Percentiles rank a stretch among this genome's conserved stretches.
Conservation (phyloP, 35 echinoderm and acorn worm species). For the Hemicentrotus pulcherrimus region DNA sequence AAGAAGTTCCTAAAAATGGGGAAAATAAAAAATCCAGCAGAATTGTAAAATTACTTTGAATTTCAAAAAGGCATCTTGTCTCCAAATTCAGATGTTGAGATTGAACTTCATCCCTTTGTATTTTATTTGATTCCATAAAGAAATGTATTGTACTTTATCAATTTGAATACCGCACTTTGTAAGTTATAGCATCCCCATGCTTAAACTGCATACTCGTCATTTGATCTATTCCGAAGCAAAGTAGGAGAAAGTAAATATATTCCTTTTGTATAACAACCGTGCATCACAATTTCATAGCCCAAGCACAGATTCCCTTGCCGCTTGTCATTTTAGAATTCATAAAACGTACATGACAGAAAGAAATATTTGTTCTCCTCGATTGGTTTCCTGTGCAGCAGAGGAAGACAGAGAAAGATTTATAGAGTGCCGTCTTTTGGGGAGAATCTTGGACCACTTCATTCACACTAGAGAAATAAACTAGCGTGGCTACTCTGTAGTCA, state of each 20-base stretch:
- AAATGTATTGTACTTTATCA: background rate
- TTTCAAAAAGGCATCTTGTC: background rate
- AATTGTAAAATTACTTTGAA: background rate
- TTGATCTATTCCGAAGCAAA: background rate
- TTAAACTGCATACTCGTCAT: background rate
- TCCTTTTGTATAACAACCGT: background rate
- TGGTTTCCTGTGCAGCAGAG: background rate
- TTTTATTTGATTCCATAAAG: background rate
- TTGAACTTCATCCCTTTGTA: background rate
- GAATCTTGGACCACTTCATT: background rate
- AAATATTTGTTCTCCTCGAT: conserved; percentile 18
- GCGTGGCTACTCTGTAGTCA: too few relatives aligned
- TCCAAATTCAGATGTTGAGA: background rate
- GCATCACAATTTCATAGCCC: background rate
- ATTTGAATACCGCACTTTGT: background rate
- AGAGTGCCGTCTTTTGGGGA: background rate
- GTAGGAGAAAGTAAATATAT: background rate
- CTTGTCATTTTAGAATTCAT: background rate
- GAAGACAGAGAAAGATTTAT: background rate
- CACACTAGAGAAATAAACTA: background rate
- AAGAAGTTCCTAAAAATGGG: too few relatives aligned
- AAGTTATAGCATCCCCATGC: background rate
- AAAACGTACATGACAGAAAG: conserved; percentile 1
- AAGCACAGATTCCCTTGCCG: background rate
- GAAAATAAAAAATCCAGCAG: background rate